Percentiles rank a stretch among this genome's conserved stretches.
Conservation (phyloP, 1,140 invertebrate species). For the Brachionus rotundiformis region DNA sequence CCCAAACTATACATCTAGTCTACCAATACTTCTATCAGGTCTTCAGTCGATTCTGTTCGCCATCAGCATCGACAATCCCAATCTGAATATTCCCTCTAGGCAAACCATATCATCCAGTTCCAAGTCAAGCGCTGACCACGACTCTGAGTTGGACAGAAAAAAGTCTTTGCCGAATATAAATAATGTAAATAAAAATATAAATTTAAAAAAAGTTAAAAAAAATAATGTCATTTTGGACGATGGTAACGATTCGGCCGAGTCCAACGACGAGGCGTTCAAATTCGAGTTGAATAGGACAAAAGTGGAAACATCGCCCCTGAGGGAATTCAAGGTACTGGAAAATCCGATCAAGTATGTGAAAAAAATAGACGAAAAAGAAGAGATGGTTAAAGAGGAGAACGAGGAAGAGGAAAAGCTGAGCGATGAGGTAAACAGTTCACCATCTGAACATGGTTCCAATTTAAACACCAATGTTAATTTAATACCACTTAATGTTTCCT, state of each 20-base stretch:
- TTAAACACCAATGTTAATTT: not conserved
- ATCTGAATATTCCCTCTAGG: slow-evolving; percentile 69
- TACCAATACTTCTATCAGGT: slow-evolving; percentile 66
- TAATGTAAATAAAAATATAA: slow-evolving; percentile 55
- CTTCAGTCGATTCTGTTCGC: slow-evolving; percentile 84
- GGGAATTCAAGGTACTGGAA: not conserved
- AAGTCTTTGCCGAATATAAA: slow-evolving; percentile 57
- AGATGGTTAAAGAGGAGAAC: not conserved
- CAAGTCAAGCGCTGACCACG: slow-evolving; percentile 53
- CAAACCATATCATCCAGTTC: slow-evolving; percentile 53
- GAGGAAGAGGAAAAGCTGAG: slow-evolving; percentile 17
- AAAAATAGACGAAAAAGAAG: not conserved
- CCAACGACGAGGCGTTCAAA: not conserved
- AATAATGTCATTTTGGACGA: slow-evolving; percentile 13
- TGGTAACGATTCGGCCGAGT: slow-evolving; percentile 3
- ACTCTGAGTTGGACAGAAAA: not conserved
- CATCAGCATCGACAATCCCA: slow-evolving; percentile 80
- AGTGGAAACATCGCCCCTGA: not conserved
- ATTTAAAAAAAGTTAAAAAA: slow-evolving; percentile 44
- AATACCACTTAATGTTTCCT: not conserved
- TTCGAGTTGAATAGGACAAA: not conserved
- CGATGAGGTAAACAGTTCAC: not conserved
- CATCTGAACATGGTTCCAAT: not conserved
- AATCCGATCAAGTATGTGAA: slow-evolving; percentile 39
- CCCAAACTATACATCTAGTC: not conserved